These are phyloP conservation scores for Podarcis muralis DNA, from an alignment of 2,113 vertebrate species.

Conservation along the genomic window DNA sequence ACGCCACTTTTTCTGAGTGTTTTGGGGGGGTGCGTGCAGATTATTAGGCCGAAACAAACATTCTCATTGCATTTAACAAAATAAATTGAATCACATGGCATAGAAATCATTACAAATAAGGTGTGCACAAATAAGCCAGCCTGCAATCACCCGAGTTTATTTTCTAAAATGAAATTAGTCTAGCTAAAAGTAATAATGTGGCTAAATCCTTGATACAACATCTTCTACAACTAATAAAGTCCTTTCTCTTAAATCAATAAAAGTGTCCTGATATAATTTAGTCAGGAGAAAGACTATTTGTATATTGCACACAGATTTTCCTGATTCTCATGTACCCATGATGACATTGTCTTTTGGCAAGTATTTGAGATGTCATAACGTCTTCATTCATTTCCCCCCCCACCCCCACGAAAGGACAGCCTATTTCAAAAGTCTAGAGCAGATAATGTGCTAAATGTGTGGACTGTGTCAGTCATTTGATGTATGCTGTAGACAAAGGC, in stretches of 20 bases:
- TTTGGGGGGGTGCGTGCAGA: slow-evolving; percentile 31
- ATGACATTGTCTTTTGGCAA: neutral
- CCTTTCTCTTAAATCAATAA: slow-evolving; percentile 47
- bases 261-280: slow-evolving; percentile 35
- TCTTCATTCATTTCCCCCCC: neutral
- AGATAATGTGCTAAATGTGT: neutral
- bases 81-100: slow-evolving; percentile 54
- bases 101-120: slow-evolving; percentile 80
- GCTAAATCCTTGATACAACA: slow-evolving; percentile 64
- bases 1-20: slow-evolving; percentile 54
- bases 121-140: slow-evolving; percentile 70
- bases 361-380: neutral
- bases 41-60: slow-evolving; percentile 64
- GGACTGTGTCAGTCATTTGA: neutral
- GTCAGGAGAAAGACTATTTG: neutral
- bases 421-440: neutral
- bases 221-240: slow-evolving; percentile 72
- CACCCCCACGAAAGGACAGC: neutral
- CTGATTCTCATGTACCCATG: neutral
- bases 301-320: slow-evolving; percentile 6
- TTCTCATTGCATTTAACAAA: slow-evolving; percentile 67
- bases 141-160: slow-evolving; percentile 64
- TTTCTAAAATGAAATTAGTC: slow-evolving; percentile 68
- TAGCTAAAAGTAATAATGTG: slow-evolving; percentile 76
- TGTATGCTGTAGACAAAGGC: neutral